Evolutionary conservation across 2,797 vertebrate species (phyloP).

Genomic region (Gallirallus australis): DNA sequence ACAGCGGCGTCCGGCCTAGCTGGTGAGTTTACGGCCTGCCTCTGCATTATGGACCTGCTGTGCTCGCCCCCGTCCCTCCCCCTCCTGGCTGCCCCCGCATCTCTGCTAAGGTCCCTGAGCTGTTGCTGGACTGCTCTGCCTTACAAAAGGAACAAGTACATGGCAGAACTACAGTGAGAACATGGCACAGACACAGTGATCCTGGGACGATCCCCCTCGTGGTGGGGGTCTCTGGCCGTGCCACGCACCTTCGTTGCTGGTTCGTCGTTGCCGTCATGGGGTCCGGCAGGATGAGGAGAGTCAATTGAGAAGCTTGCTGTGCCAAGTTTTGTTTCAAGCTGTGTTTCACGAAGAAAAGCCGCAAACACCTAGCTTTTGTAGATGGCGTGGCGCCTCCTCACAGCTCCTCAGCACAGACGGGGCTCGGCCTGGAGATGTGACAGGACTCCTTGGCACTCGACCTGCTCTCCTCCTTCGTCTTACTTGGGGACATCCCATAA

Average conservation of each 20-base stretch:
- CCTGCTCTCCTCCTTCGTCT: fast-evolving
- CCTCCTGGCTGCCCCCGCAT: not conserved
- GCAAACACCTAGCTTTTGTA: not conserved
- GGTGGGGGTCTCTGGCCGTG: not conserved
- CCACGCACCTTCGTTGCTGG: fast-evolving
- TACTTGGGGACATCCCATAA: fast-evolving
- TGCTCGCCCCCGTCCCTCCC: not conserved
- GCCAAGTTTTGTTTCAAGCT: not conserved
- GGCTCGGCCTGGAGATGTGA: fast-evolving
- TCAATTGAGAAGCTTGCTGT: fast-evolving
- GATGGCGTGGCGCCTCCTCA: fast-evolving
- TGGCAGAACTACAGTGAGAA: not conserved
- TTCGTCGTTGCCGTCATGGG: fast-evolving
- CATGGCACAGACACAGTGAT: not conserved
- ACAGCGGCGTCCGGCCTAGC: fast-evolving
- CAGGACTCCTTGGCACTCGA: fast-evolving
- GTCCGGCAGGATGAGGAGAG: fast-evolving
- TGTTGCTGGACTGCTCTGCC: not conserved
- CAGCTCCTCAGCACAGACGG: fast-evolving
- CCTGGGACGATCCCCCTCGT: fast-evolving
- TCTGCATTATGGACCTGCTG: not conserved
- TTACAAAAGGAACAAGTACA: not conserved
- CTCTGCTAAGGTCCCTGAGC: not conserved
- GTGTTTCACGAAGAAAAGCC: not conserved
- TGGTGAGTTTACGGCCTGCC: fast-evolving